phyloP scores from a whole-genome alignment of 37 sponge, comb jelly and placozoan genomes.

The Tethya wilhelma region DNA sequence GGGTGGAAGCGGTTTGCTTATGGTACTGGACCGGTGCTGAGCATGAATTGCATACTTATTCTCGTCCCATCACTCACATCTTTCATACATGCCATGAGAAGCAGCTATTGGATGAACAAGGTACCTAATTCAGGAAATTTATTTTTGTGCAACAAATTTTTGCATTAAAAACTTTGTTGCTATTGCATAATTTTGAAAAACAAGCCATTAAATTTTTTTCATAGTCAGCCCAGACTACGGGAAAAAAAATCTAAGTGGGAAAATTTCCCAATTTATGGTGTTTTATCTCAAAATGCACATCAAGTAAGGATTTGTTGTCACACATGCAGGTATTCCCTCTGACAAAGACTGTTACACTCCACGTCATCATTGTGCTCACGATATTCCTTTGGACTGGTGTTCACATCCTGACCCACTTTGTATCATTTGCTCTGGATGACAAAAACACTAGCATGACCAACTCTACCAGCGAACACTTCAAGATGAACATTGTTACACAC shows the following conservation, averaged over 20 bases:
- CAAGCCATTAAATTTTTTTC: no score
- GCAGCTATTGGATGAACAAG: conserved; percentile 37
- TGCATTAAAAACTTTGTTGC: no score
- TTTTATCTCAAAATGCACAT: no score
- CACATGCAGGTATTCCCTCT: conserved; percentile 66
- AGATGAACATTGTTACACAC: conserved; percentile 5
- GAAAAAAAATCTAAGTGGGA: no score
- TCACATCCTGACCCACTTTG: conserved; percentile 36
- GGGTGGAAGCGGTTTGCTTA: conserved; percentile 43
- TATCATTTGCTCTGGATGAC: conserved; percentile 47
- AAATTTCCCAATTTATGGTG: no score
- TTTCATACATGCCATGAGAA: conserved; percentile 39
- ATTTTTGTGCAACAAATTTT: background rate
- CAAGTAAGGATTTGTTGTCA: no score
- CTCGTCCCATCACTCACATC: conserved; percentile 41
- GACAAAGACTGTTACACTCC: conserved; percentile 13
- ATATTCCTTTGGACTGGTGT: conserved; percentile 39
- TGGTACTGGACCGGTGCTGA: conserved; percentile 55
- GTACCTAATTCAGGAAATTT: conserved; percentile 16
- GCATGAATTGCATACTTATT: conserved; percentile 60
- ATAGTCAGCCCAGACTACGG: no score
- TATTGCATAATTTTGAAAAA: no score
- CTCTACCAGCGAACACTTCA: conserved; percentile 1
- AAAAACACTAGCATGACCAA: background rate
- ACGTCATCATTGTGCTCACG: conserved; percentile 19